Evolutionary conservation across 2,113 vertebrate species (phyloP), one percentile per base, ranked within the genome.

Genomic region (Antechinus flavipes): DNA sequence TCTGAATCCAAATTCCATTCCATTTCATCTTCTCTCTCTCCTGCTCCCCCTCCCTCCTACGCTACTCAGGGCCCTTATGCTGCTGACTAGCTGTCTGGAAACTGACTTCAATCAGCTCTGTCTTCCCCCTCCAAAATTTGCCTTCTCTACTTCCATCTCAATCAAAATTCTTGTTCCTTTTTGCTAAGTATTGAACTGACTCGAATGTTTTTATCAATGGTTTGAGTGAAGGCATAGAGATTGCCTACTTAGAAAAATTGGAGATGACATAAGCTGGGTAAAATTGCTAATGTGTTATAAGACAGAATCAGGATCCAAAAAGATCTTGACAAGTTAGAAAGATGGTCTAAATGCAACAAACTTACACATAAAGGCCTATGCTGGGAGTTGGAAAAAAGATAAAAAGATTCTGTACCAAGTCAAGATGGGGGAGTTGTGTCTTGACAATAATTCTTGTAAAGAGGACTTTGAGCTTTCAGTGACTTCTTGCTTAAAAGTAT

Each of bases 241-340:
- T 84, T 84, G 68, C 68, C 68, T 84, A 84, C 68, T 84, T 84
- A 84, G 68, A 84, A 84, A 84, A 84, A 84, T 84, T 84, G 68
- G n/a, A 84, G 68, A 84, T 84, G 68, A 84, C 68, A 84, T 19
- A 84, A 84, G 19, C 68, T 42, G 19, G 68, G 68, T 42, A 8
- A 84, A 42, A 84, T 84, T 84, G 68, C 68, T 84, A 84, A 84
- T 84, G 68, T 84, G 68, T 84, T 84, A n/a, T n/a, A 84, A 84
- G 68, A 84, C 68, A 84, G 68, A 84, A 42, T 84, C 68, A 23
- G n/a, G 68, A 84, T 84, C 68, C n/a, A 42, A 84, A 84, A 84
- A 84, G 68, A 84, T 84, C 19, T 84, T 84, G 68, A 42, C 68
- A 84, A 35, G 16, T 84, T 84, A 84, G 68, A 84, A 42, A n/a